phyloP scores from a whole-genome alignment of 1,140 invertebrate genomes.

The Papilio aristodemus region DNA sequence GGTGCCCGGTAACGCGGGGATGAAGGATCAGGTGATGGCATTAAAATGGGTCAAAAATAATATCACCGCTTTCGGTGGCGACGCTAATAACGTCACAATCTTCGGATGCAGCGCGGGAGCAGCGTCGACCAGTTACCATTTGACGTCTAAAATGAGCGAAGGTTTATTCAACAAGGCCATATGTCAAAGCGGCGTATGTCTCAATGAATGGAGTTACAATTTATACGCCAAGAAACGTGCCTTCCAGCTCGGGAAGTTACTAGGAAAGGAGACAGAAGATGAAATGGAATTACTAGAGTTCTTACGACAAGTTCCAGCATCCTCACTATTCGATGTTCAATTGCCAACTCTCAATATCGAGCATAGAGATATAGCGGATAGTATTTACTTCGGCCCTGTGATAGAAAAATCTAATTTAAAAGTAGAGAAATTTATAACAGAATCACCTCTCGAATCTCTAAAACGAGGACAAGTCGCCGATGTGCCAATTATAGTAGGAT shows the following conservation, averaged over 20 bases:
- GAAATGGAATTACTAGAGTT: slow-evolving; percentile 57
- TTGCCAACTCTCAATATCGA: slow-evolving; percentile 49
- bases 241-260: slow-evolving; percentile 61
- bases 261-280: slow-evolving; percentile 65
- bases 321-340: slow-evolving; percentile 57
- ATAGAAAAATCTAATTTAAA: slow-evolving; percentile 59
- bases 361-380: slow-evolving; percentile 53
- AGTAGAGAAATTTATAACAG: slow-evolving; percentile 58
- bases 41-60: slow-evolving; percentile 84
- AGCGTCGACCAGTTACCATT: slow-evolving; percentile 82
- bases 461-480: slow-evolving; percentile 51
- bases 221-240: slow-evolving; percentile 57
- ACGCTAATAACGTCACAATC: slow-evolving; percentile 82
- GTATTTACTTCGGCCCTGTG: slow-evolving; percentile 63
- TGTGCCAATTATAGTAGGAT: slow-evolving; percentile 66
- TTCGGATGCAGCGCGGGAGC: slow-evolving; percentile 86
- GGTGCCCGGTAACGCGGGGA: slow-evolving; percentile 84
- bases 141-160: slow-evolving; percentile 82
- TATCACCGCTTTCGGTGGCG: slow-evolving; percentile 82
- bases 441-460: slow-evolving; percentile 53
- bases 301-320: slow-evolving; percentile 55
- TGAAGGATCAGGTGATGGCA: slow-evolving; percentile 85
- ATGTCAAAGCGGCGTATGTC: slow-evolving; percentile 74
- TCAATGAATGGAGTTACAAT: slow-evolving; percentile 71
- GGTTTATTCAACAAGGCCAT: slow-evolving; percentile 77